Percentiles rank a stretch among this genome's conserved stretches.
phyloP scores from a whole-genome alignment of 2,797 vertebrate genomes.

The Scolopax rusticola region DNA sequence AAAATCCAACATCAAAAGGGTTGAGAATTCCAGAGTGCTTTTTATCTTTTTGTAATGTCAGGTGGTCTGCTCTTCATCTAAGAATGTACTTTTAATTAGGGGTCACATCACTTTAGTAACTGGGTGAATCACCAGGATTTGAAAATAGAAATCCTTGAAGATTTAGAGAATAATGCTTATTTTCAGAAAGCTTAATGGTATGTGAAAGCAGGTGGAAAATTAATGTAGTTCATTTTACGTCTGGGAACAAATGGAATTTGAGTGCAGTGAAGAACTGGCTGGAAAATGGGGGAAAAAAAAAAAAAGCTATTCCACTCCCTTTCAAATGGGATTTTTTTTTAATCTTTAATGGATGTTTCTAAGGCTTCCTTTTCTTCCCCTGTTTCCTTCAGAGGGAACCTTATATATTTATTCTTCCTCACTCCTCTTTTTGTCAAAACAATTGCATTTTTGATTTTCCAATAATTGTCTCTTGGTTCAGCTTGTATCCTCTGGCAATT shows the following conservation, averaged over 20 bases:
- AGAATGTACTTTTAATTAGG: slow-evolving; percentile 21
- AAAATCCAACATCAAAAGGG: not conserved
- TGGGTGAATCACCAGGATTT: not conserved
- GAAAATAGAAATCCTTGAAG: slow-evolving; percentile 10
- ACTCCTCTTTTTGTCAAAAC: not conserved
- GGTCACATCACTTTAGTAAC: not conserved
- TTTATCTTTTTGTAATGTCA: not conserved
- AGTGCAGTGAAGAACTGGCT: not conserved
- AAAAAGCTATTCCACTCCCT: not conserved
- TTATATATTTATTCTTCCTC: not conserved
- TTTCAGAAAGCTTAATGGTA: slow-evolving; percentile 11
- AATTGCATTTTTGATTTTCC: not conserved
- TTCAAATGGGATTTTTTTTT: not conserved
- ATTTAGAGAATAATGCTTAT: slow-evolving; percentile 15
- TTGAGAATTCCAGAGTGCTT: not conserved
- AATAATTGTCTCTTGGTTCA: not conserved
- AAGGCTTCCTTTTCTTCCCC: not conserved
- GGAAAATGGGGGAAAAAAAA: not conserved
- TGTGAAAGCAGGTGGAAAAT: slow-evolving; percentile 37
- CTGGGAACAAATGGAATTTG: slow-evolving; percentile 6
- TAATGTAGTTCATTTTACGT: not conserved
- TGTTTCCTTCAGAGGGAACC: not conserved
- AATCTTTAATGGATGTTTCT: not conserved
- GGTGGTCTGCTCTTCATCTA: not conserved
- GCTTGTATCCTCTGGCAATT: not conserved